These are phyloP conservation scores for Cyanoliseus patagonus DNA, from an alignment of 2,113 vertebrate species.

Conservation along the genomic window DNA sequence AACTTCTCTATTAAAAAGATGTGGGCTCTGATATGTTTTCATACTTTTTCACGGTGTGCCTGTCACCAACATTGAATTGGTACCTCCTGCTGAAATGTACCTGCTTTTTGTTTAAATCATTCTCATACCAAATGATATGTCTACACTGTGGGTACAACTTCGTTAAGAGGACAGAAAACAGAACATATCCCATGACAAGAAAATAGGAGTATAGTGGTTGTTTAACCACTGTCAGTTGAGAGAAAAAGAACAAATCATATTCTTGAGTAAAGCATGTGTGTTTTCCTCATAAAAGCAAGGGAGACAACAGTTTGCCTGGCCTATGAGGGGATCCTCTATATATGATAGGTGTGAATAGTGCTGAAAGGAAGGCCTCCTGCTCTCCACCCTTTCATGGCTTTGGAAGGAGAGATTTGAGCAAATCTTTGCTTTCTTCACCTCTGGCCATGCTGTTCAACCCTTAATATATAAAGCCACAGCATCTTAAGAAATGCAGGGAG, in stretches of 20 bases:
- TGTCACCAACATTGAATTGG: neutral
- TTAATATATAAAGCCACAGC: neutral
- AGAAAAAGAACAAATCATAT: neutral
- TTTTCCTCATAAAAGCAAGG: neutral
- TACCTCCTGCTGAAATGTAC: neutral
- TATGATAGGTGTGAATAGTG: neutral
- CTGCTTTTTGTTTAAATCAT: neutral
- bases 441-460: neutral
- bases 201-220: neutral
- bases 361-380: neutral
- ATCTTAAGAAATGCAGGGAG: neutral
- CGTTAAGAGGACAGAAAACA: neutral
- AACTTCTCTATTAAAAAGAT: neutral
- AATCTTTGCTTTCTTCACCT: neutral
- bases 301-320: neutral
- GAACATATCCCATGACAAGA: neutral
- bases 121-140: neutral
- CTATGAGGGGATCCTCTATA: neutral
- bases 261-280: neutral
- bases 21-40: neutral
- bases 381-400: neutral
- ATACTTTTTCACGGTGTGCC: neutral
- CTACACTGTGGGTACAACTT: neutral
- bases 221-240: neutral
- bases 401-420: neutral